These are phyloP conservation scores for Andrena bicolor DNA, from an alignment of 2,888 invertebrate genomes.

Conservation along the genomic window DNA sequence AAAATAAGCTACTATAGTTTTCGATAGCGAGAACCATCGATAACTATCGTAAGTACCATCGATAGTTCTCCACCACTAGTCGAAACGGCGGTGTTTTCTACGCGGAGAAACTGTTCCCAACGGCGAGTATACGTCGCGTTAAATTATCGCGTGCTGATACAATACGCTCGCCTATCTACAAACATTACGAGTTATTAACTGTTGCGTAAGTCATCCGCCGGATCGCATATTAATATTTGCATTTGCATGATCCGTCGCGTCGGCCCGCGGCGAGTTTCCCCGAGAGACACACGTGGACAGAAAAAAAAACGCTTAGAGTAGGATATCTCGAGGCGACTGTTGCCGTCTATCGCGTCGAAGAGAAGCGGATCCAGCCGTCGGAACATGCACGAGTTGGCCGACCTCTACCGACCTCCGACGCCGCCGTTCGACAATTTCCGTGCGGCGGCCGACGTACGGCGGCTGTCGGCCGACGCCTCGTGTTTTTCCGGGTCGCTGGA, in stretches of 20 bases:
- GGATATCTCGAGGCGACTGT: neutral
- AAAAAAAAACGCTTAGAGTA: slow-evolving; percentile 8
- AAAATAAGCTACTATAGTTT: no score
- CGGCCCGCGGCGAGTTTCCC: neutral
- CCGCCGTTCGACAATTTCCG: slow-evolving; percentile 46
- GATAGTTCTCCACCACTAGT: no score
- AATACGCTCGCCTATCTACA: slow-evolving; percentile 13
- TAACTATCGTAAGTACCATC: no score
- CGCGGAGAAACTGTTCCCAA: neutral
- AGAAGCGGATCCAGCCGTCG: slow-evolving; percentile 12
- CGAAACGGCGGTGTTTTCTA: slow-evolving; percentile 12
- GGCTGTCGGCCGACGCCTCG: slow-evolving; percentile 20
- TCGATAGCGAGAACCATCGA: no score
- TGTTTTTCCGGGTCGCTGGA: slow-evolving; percentile 28
- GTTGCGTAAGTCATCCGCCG: slow-evolving; percentile 23
- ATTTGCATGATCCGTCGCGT: slow-evolving; percentile 35
- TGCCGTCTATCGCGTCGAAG: neutral
- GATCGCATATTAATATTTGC: slow-evolving; percentile 40
- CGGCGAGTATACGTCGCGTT: slow-evolving; percentile 19
- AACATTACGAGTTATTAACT: slow-evolving; percentile 44
- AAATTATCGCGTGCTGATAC: slow-evolving; percentile 33
- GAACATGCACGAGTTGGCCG: slow-evolving; percentile 27
- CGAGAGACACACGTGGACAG: slow-evolving; percentile 14
- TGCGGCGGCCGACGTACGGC: neutral
- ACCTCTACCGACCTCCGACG: slow-evolving; percentile 45